Percentiles rank a stretch among this genome's conserved stretches.
phyloP scores from a whole-genome alignment of 1,140 invertebrate genomes.

The Penaeus japonicus region DNA sequence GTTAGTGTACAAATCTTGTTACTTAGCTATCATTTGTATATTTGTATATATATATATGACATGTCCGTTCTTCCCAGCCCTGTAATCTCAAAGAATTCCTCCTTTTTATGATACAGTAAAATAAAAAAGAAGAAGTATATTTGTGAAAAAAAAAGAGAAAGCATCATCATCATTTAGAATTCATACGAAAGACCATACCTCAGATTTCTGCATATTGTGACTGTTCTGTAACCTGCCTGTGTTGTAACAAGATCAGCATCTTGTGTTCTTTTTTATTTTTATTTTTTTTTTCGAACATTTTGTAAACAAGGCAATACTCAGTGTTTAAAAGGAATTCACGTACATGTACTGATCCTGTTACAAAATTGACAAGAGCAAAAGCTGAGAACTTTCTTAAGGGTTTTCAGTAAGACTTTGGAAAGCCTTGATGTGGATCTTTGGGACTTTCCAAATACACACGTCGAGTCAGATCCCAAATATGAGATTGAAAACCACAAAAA shows the following conservation, averaged over 20 bases:
- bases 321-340: too few relatives aligned
- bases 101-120: constrained; percentile 22
- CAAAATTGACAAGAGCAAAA: too few relatives aligned
- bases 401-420: not conserved
- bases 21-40: constrained; percentile 48
- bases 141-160: not conserved
- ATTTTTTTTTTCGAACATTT: too few relatives aligned
- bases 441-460: too few relatives aligned
- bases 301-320: too few relatives aligned
- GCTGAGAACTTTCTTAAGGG: not conserved
- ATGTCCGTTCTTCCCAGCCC: constrained; percentile 38
- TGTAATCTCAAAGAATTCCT: constrained; percentile 13
- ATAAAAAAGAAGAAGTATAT: too few relatives aligned
- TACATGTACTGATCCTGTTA: too few relatives aligned
- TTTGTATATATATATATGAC: constrained; percentile 43
- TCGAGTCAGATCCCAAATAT: too few relatives aligned
- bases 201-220: constrained; percentile 2
- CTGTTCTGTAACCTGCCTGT: not conserved
- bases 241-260: not conserved
- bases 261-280: too few relatives aligned
- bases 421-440: too few relatives aligned
- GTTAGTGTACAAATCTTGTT: constrained; percentile 56
- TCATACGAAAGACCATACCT: constrained; percentile 1
- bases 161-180: not conserved
- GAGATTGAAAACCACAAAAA: not conserved